These are phyloP conservation scores for Zoanthus gigantus DNA, from an alignment of 92 coral and sea anemone species.

Conservation along the genomic window DNA sequence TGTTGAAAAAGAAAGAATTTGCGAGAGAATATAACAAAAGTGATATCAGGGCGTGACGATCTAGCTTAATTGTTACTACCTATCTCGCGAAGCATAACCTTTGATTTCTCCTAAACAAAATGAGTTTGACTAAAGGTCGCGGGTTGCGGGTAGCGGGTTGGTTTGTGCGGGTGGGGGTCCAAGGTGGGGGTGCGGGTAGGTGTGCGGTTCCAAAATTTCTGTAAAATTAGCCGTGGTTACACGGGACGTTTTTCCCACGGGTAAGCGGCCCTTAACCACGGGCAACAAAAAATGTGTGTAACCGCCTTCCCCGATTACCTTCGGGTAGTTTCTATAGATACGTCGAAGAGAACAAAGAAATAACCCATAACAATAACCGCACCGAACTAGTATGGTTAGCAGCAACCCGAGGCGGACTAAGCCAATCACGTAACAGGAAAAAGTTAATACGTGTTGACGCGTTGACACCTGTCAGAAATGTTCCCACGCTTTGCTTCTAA, in stretches of 20 bases:
- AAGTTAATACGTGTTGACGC: constrained; percentile 50
- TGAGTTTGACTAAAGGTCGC: too few relatives aligned
- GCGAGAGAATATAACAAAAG: not conserved
- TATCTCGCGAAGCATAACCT: not conserved
- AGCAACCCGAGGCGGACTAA: constrained; percentile 57
- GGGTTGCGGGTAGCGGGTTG: too few relatives aligned
- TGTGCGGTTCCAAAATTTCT: too few relatives aligned
- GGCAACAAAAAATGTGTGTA: constrained; percentile 61
- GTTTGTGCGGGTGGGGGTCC: too few relatives aligned
- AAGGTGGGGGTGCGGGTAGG: too few relatives aligned
- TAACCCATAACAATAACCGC: constrained; percentile 68
- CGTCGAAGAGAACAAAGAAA: constrained; percentile 68
- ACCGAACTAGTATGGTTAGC: constrained; percentile 49
- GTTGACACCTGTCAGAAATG: constrained; percentile 21
- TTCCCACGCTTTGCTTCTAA: constrained; percentile 6
- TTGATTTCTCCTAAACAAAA: not conserved
- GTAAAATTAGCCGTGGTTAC: constrained; percentile 58
- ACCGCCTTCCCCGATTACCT: constrained; percentile 61
- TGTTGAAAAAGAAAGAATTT: not conserved
- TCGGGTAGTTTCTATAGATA: constrained; percentile 53
- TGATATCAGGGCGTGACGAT: not conserved
- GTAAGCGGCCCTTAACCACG: constrained; percentile 58
- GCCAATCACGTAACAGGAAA: constrained; percentile 60
- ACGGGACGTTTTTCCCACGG: constrained; percentile 66
- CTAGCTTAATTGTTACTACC: not conserved